Conservation (phyloP, 1,140 invertebrate genomes). For the Hirudo medicinalis region DNA sequence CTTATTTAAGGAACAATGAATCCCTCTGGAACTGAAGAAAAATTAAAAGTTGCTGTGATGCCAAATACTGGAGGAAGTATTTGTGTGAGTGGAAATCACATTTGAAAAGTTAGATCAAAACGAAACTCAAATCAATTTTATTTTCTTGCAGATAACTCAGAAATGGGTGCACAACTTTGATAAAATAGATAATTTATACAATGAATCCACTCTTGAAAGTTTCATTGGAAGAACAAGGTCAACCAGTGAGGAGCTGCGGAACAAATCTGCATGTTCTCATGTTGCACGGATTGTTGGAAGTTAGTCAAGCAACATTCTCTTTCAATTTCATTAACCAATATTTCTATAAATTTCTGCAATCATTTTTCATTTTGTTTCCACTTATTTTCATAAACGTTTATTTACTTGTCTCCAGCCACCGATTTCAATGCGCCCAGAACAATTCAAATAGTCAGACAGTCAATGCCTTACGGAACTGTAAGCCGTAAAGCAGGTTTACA, state of each 20-base stretch:
- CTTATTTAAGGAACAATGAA: no score
- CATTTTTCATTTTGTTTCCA: no score
- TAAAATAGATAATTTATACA: slow-evolving; percentile 20
- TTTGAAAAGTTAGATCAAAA: no score
- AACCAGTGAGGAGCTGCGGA: slow-evolving; percentile 33
- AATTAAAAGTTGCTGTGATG: no score
- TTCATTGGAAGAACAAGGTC: slow-evolving; percentile 31
- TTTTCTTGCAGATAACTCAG: slow-evolving; percentile 33
- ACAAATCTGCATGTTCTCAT: slow-evolving; percentile 35
- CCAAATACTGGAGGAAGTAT: no score
- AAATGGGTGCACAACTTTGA: slow-evolving; percentile 38
- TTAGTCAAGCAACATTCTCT: slow-evolving; percentile 12
- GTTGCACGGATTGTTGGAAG: slow-evolving; percentile 37
- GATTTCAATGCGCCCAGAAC: slow-evolving; percentile 30
- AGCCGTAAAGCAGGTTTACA: slow-evolving; percentile 19
- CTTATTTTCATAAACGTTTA: no score
- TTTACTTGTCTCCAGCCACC: slow-evolving; percentile 26
- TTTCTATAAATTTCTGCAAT: no score
- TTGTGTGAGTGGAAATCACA: no score
- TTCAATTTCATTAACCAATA: no score
- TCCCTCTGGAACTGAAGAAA: no score
- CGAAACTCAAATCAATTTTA: no score
- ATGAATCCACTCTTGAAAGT: slow-evolving; percentile 29
- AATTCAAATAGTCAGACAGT: slow-evolving; percentile 17
- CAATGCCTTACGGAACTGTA: no score